Evolutionary conservation across 2,797 vertebrate species (phyloP).

Genomic region (Ptychobarbus kaznakovi): DNA sequence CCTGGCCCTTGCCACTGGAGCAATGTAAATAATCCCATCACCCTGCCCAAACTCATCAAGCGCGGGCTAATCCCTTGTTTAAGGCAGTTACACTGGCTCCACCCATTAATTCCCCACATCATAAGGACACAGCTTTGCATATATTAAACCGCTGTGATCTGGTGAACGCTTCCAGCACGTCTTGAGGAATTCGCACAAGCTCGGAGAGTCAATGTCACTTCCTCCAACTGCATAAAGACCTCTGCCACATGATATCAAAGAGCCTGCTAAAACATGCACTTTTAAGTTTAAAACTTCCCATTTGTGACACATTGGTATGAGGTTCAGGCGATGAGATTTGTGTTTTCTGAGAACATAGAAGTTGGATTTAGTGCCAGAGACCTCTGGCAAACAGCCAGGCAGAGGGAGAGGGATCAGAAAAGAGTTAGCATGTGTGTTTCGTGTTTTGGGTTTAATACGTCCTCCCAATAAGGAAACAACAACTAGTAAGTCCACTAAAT

Average conservation of each 20-base stretch:
- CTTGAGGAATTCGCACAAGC: conserved; percentile 66
- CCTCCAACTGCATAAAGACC: conserved; percentile 70
- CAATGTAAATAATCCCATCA: conserved; percentile 86
- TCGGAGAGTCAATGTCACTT: conserved; percentile 74
- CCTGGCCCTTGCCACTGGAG: conserved; percentile 79
- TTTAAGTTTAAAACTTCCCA: conserved; percentile 65
- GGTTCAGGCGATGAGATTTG: conserved; percentile 70
- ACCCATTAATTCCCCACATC: conserved; percentile 80
- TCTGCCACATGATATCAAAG: conserved; percentile 63
- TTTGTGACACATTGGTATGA: conserved; percentile 66
- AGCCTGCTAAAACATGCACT: conserved; percentile 47
- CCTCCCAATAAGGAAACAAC: conserved; percentile 30
- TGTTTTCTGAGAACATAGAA: conserved; percentile 62
- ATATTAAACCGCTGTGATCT: conserved; percentile 78
- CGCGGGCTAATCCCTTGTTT: conserved; percentile 85
- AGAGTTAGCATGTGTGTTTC: conserved; percentile 36
- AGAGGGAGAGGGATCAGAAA: conserved; percentile 41
- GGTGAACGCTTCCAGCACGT: conserved; percentile 68
- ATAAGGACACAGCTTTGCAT: conserved; percentile 83
- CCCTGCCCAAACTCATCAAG: conserved; percentile 78
- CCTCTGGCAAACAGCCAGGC: conserved; percentile 57
- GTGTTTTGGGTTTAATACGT: conserved; percentile 36
- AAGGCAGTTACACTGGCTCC: conserved; percentile 84
- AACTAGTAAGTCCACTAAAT: conserved; percentile 14
- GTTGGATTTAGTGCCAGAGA: conserved; percentile 63